These are phyloP conservation scores for Tokudaia muenninki DNA, from an alignment of 2,797 vertebrate species.

Conservation along the genomic window DNA sequence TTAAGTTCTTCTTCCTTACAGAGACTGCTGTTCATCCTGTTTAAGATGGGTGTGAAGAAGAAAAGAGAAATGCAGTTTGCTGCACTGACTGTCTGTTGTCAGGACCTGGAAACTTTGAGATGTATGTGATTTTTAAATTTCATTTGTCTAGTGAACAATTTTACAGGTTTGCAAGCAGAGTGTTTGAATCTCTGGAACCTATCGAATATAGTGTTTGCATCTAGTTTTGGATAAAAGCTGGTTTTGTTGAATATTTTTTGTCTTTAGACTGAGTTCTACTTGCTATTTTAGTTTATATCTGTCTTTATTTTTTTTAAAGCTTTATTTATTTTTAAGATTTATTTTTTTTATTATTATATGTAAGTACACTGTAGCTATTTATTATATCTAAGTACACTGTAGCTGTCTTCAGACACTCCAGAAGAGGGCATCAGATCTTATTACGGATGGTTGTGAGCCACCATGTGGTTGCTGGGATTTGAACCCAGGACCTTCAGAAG, in stretches of 20 bases:
- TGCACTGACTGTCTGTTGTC: slow-evolving; percentile 89
- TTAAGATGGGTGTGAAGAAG: slow-evolving; percentile 96
- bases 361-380: too few species aligned
- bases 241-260: slow-evolving; percentile 42
- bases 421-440: too few species aligned
- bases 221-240: slow-evolving; percentile 49
- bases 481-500: too few species aligned
- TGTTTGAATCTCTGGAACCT: slow-evolving; percentile 26
- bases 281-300: neutral
- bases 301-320: neutral
- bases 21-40: slow-evolving; percentile 50
- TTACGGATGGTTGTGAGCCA: too few species aligned
- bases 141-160: neutral
- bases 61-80: slow-evolving; percentile 92
- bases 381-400: too few species aligned
- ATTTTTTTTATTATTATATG: too few species aligned
- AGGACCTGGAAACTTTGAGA: slow-evolving; percentile 89
- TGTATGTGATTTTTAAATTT: slow-evolving; percentile 87
- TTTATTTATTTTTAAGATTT: too few species aligned
- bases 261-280: neutral
- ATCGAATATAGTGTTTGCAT: slow-evolving; percentile 16
- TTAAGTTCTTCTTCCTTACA: slow-evolving; percentile 60
- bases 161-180: neutral
- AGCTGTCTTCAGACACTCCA: too few species aligned
- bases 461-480: too few species aligned